phyloP scores from a whole-genome alignment of 30 jellyfish, hydroid and myxozoan species.

The Nemopilema nomurai region DNA sequence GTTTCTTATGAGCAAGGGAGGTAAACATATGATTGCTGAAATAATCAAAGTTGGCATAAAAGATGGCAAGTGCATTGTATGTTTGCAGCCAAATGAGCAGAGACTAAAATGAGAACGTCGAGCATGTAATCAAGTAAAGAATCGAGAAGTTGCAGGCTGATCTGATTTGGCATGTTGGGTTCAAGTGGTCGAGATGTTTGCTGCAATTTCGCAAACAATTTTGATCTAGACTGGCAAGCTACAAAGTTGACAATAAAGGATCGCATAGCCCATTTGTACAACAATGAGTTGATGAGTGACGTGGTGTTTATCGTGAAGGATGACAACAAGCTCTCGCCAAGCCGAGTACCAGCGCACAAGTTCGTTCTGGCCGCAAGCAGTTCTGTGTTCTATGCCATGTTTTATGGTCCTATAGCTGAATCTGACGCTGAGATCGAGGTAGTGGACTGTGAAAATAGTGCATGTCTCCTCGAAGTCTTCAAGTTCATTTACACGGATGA shows the following conservation, averaged over 20 bases:
- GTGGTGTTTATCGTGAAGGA: slow-evolving; percentile 36
- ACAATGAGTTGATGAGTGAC: slow-evolving; percentile 61
- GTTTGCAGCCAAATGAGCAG: neutral
- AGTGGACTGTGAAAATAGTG: slow-evolving; percentile 50
- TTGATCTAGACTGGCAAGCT: slow-evolving; percentile 62
- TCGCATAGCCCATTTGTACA: slow-evolving; percentile 36
- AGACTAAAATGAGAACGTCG: neutral
- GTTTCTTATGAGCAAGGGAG: neutral
- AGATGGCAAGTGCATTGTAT: no score
- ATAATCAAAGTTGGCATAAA: no score
- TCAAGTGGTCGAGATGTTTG: neutral
- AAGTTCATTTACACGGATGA: slow-evolving; percentile 46
- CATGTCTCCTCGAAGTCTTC: slow-evolving; percentile 40
- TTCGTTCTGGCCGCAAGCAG: slow-evolving; percentile 63
- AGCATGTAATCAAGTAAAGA: neutral
- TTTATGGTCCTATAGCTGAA: slow-evolving; percentile 59
- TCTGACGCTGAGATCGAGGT: slow-evolving; percentile 30
- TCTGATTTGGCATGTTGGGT: slow-evolving; percentile 11
- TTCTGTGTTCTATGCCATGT: slow-evolving; percentile 65
- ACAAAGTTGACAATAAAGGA: slow-evolving; percentile 40
- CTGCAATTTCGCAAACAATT: slow-evolving; percentile 10
- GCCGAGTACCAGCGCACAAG: slow-evolving; percentile 57
- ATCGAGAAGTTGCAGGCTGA: neutral
- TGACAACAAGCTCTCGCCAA: neutral
- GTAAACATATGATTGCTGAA: no score